These are phyloP conservation scores for Lates calcarifer DNA, from an alignment of 2,113 vertebrate genomes.

Conservation along the genomic window DNA sequence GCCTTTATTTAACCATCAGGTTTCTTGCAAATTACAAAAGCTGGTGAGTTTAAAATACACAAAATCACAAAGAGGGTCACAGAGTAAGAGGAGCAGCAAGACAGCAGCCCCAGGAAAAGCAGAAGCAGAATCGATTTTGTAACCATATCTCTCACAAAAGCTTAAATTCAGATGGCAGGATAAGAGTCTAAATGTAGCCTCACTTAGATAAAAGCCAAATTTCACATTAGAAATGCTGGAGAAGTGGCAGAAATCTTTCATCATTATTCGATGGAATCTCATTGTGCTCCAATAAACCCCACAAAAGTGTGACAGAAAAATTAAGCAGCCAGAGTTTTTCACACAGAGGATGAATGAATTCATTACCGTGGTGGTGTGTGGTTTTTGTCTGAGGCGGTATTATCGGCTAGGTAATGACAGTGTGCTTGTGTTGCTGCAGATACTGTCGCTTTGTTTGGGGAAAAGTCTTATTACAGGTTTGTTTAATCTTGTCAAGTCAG, in stretches of 20 bases:
- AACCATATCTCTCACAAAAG: constrained; percentile 23
- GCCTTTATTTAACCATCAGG: background rate
- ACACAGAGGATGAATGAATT: constrained; percentile 29
- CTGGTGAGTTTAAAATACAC: background rate
- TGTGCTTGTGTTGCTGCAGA: constrained; percentile 52
- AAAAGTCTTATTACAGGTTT: constrained; percentile 65
- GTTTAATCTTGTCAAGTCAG: constrained; percentile 73
- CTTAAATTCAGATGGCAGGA: constrained; percentile 23
- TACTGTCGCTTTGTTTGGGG: constrained; percentile 50
- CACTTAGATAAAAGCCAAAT: constrained; percentile 38
- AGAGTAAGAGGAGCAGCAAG: background rate
- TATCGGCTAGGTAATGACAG: constrained; percentile 61
- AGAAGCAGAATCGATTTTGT: constrained; percentile 25
- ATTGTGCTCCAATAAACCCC: constrained; percentile 25
- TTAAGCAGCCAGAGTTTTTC: constrained; percentile 20
- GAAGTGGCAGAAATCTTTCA: constrained; percentile 47
- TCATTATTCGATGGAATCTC: constrained; percentile 38
- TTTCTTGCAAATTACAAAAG: constrained; percentile 8
- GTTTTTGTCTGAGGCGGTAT: constrained; percentile 37
- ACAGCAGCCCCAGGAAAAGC: background rate
- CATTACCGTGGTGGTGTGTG: constrained; percentile 14
- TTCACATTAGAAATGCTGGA: constrained; percentile 30
- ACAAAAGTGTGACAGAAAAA: constrained; percentile 29
- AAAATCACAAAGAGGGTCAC: background rate
- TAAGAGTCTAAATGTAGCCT: constrained; percentile 26